A percentile compares a stretch with the other conserved stretches of the same genome.
phyloP scores from a whole-genome alignment of 2,888 invertebrate species.

The Siphonodentalium dalli region DNA sequence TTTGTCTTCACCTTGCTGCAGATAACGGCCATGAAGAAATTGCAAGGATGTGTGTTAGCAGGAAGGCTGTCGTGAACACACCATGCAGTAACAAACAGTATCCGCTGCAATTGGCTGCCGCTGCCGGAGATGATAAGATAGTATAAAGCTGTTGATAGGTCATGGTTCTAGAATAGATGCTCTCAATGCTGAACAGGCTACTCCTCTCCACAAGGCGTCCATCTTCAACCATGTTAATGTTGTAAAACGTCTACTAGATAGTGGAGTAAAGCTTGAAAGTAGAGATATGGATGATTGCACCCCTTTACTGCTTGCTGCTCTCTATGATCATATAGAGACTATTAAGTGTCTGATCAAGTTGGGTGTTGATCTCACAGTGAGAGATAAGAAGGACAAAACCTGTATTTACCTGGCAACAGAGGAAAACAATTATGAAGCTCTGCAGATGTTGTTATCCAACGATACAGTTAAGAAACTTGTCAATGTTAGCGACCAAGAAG shows the following conservation, averaged over 20 bases:
- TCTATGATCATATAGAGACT: slow-evolving; percentile 62
- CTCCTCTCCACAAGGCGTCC: slow-evolving; percentile 66
- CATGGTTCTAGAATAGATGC: slow-evolving; percentile 65
- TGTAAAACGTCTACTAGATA: slow-evolving; percentile 61
- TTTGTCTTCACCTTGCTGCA: too few relatives aligned
- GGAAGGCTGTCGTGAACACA: slow-evolving; percentile 78
- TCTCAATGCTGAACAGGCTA: slow-evolving; percentile 63
- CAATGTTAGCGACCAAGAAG: slow-evolving; percentile 65
- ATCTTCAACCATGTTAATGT: slow-evolving; percentile 61
- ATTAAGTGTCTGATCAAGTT: slow-evolving; percentile 58
- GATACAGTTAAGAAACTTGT: slow-evolving; percentile 52
- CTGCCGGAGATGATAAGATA: slow-evolving; percentile 58
- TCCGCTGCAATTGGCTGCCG: slow-evolving; percentile 79
- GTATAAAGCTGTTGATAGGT: slow-evolving; percentile 56
- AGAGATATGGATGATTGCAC: slow-evolving; percentile 65
- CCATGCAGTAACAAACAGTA: slow-evolving; percentile 80
- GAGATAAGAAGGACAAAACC: slow-evolving; percentile 66
- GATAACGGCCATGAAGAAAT: too few relatives aligned
- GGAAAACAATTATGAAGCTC: slow-evolving; percentile 62
- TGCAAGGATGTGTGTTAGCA: too few relatives aligned
- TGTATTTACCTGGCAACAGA: slow-evolving; percentile 66
- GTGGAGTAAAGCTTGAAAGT: slow-evolving; percentile 63
- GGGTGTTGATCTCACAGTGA: slow-evolving; percentile 60
- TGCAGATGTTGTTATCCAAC: slow-evolving; percentile 60
- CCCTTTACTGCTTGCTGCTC: slow-evolving; percentile 65